Evolutionary conservation across 2,113 vertebrate species (phyloP), one percentile per base, ranked within the genome.

Genomic region (Malurus alboscapulatus): DNA sequence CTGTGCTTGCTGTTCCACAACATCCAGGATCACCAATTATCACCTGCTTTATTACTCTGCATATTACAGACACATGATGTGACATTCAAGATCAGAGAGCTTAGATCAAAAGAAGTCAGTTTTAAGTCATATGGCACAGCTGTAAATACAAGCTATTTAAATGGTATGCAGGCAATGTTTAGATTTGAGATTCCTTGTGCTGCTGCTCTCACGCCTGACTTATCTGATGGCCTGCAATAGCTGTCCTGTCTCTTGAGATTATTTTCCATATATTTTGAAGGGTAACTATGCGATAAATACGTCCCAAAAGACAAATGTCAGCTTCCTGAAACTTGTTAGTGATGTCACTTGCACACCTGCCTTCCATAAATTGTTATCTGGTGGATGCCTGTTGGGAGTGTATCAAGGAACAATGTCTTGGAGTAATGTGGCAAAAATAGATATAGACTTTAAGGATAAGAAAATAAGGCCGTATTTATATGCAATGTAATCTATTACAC

Each of bases 121-220:
- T 86, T 94, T 74, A 90, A 92, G 57, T 68, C 66, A 75, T 29
- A 75, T 21, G 40, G 55, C 84, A 81, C 36, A 84, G 86, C 53
- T 87, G 79, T 75, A 78, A 85, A 79, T 73, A 82, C 58, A 78
- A 88, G 53, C 45, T 83, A 57, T 72, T 92, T 68, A 79, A 82
- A 61, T 55, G 47, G 63, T 88, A 94, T 77, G 84, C 54, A 72
- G 32, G 24, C 69, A 59, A 26, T 72, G 69, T 91, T 90, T 93
- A 84, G 88, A 78, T 88, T 78, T 90, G 55, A 92, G 79, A 81
- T 92, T 94, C 87, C 38, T 82, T 57, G 76, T 11, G 50, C n/a
- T 76, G 66, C 45, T 51, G 45, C 50, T 84, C 48, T 78, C 75
- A 48, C 14, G 58, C 50, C 45, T 84, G 42, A 61, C 26, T 91